Conservation (phyloP, 2,797 vertebrate genomes). For the Cichlasoma orientale region DNA sequence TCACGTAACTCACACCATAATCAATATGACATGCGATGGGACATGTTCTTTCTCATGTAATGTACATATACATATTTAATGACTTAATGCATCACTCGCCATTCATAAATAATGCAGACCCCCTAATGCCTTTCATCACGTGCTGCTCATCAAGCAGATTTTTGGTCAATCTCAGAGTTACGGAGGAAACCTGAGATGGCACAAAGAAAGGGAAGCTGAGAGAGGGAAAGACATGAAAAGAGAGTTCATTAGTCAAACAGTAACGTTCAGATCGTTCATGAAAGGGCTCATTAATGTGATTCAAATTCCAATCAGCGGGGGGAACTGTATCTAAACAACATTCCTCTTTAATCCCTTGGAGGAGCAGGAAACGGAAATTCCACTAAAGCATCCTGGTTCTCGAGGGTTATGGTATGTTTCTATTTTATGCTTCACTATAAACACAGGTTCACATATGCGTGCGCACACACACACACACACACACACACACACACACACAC, state of each 20-base stretch:
- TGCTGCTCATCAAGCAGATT: constrained; percentile 74
- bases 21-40: constrained; percentile 78
- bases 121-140: constrained; percentile 77
- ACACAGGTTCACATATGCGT: constrained; percentile 6
- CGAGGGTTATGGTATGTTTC: constrained; percentile 50
- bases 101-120: constrained; percentile 76
- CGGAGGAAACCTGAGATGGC: constrained; percentile 58
- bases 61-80: constrained; percentile 79
- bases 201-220: constrained; percentile 31
- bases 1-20: constrained; percentile 72
- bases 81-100: constrained; percentile 76
- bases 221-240: constrained; percentile 48
- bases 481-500: background rate
- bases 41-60: constrained; percentile 79
- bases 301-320: constrained; percentile 62
- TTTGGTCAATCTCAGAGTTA: constrained; percentile 60
- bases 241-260: constrained; percentile 65
- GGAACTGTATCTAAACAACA: constrained; percentile 61
- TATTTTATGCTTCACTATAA: constrained; percentile 58
- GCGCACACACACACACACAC: constrained; percentile 15
- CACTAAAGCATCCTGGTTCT: constrained; percentile 52
- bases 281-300: constrained; percentile 71
- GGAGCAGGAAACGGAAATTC: constrained; percentile 60
- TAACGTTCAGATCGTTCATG: constrained; percentile 66
- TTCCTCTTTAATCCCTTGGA: constrained; percentile 52